Conservation (phyloP, 2,888 invertebrate genomes). For the Marronus borbonicus region DNA sequence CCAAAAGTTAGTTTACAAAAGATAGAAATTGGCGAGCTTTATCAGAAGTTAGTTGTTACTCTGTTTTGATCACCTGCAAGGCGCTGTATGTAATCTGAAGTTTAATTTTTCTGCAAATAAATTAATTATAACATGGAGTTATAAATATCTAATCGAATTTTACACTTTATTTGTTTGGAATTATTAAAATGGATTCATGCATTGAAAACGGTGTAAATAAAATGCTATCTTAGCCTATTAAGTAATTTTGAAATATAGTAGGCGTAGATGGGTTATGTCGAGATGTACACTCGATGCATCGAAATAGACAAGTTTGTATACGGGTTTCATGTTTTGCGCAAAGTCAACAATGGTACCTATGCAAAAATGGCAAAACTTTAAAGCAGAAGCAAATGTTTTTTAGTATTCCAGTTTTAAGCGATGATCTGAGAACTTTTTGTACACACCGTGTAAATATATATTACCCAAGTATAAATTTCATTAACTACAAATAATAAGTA, state of each 20-base stretch:
- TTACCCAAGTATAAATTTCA: background rate
- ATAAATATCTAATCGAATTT: background rate
- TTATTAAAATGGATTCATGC: background rate
- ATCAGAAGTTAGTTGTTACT: too few relatives aligned
- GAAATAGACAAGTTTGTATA: conserved; percentile 15
- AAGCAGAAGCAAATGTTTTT: background rate
- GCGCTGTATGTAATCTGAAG: conserved; percentile 8
- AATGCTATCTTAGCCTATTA: background rate
- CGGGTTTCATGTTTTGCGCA: conserved; percentile 8
- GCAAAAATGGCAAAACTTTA: background rate
- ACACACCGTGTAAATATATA: conserved; percentile 3
- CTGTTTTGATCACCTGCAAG: background rate
- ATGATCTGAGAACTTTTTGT: conserved; percentile 1
- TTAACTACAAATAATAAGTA: background rate
- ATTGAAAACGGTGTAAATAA: conserved; percentile 9
- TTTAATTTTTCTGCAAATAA: background rate
- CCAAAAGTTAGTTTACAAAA: too few relatives aligned
- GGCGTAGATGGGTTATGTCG: background rate
- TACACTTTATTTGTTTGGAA: background rate
- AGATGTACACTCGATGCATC: background rate
- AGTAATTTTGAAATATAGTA: background rate
- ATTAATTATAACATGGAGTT: background rate
- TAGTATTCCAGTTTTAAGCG: conserved; percentile 3
- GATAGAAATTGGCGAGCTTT: too few relatives aligned
- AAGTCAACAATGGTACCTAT: conserved; percentile 8